Evolutionary conservation across 2,888 invertebrate species (phyloP).

Genomic region (Tetragonula carbonaria): DNA sequence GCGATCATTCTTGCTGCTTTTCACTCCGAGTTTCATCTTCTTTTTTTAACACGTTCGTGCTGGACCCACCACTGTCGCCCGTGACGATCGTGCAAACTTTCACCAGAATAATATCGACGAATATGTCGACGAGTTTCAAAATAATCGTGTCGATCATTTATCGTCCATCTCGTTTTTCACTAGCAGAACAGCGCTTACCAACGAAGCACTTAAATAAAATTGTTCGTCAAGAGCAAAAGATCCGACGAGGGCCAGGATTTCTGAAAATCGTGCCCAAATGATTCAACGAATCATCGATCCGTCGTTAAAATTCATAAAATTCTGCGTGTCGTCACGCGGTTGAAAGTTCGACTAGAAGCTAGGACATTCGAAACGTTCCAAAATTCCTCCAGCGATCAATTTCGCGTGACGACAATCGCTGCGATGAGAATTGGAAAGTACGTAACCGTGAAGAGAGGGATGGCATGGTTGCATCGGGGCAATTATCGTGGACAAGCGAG

Average conservation of each 20-base stretch:
- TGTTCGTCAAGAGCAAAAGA: no score
- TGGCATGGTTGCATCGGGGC: conserved; percentile 25
- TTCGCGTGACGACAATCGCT: neutral
- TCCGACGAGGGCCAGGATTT: no score
- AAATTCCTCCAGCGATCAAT: no score
- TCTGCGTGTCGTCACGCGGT: no score
- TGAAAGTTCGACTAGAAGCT: no score
- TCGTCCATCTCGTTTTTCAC: neutral
- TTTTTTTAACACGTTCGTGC: neutral
- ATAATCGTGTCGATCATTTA: neutral
- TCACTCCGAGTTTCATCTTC: neutral
- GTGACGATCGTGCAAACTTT: neutral
- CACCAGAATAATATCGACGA: neutral
- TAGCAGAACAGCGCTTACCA: no score
- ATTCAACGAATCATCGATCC: no score
- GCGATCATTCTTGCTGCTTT: neutral
- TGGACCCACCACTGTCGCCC: neutral
- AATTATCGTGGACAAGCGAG: conserved; percentile 32
- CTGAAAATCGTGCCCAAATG: no score
- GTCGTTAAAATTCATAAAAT: no score
- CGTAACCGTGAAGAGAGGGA: neutral
- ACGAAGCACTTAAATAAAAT: neutral
- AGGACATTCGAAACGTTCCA: no score
- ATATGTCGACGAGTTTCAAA: neutral
- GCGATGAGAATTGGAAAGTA: neutral